These are phyloP conservation scores for Drosophila oshimai DNA, from an alignment of 1,140 invertebrate genomes.

Conservation along the genomic window DNA sequence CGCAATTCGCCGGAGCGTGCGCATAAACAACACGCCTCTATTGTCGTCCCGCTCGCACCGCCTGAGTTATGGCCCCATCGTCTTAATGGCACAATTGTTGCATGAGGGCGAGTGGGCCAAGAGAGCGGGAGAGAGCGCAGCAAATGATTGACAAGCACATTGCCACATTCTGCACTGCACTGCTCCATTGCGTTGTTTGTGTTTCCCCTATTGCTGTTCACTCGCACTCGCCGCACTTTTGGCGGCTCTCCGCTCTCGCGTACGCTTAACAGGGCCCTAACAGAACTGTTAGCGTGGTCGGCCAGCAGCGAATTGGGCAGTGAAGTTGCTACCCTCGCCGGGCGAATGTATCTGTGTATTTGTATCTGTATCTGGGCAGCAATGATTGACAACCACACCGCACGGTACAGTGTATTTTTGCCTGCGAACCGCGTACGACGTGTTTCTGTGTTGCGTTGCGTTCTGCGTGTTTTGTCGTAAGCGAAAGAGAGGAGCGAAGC, in stretches of 20 bases:
- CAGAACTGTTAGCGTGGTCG: no score
- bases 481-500: conserved; percentile 4
- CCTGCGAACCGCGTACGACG: conserved; percentile 82
- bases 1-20: conserved; percentile 46
- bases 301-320: no score
- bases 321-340: no score
- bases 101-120: conserved; percentile 31
- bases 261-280: no score
- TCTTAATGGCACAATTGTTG: conserved; percentile 82
- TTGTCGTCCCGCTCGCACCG: conserved; percentile 38
- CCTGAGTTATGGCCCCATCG: conserved; percentile 44
- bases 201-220: no score
- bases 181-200: no score
- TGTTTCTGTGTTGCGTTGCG: conserved; percentile 59
- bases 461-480: conserved; percentile 49
- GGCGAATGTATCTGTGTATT: no score
- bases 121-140: conserved; percentile 37
- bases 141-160: conserved; percentile 72
- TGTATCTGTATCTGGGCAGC: no score
- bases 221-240: no score
- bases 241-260: neutral
- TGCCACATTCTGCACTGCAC: neutral
- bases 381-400: no score
- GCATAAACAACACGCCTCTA: conserved; percentile 18
- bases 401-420: conserved; percentile 83